A percentile compares a stretch with the other conserved stretches of the same genome.
Conservation (phyloP, 2,888 invertebrate species). For the Drosophila colorata region DNA sequence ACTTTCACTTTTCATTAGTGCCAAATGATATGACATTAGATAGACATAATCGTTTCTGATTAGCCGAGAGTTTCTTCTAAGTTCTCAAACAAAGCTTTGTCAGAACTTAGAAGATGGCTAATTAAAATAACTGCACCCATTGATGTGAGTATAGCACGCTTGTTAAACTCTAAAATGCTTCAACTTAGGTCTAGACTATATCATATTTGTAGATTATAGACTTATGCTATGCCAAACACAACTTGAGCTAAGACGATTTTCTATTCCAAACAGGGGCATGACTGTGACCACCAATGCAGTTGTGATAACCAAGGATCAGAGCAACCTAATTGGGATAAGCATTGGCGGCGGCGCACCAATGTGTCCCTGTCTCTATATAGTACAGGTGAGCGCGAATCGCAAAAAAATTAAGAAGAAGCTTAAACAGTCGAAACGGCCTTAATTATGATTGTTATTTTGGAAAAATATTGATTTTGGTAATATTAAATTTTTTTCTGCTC, state of each 20-base stretch:
- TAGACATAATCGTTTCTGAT: conserved; percentile 7
- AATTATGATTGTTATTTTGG: too few species aligned
- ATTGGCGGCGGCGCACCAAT: conserved; percentile 98
- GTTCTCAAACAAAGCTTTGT: conserved; percentile 21
- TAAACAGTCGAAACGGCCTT: too few species aligned
- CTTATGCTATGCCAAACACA: not conserved
- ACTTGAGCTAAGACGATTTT: not conserved
- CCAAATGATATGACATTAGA: not conserved
- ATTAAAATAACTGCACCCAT: conserved; percentile 54
- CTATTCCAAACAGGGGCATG: conserved; percentile 93
- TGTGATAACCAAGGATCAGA: conserved; percentile 95
- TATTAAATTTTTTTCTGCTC: too few species aligned
- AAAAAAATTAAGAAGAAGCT: too few species aligned
- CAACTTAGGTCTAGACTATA: conserved; percentile 9
- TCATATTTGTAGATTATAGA: not conserved
- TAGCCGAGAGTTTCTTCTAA: conserved; percentile 2
- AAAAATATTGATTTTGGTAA: too few species aligned
- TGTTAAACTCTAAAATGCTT: conserved; percentile 8
- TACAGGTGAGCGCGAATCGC: too few species aligned
- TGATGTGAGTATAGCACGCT: conserved; percentile 61
- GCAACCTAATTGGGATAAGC: conserved; percentile 98
- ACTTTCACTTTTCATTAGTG: too few species aligned
- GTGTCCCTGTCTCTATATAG: conserved; percentile 99
- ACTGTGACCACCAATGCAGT: conserved; percentile 97
- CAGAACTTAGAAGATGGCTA: conserved; percentile 43